Evolutionary conservation across 2,113 vertebrate species (phyloP).

Genomic region (Poicephalus gulielmi): DNA sequence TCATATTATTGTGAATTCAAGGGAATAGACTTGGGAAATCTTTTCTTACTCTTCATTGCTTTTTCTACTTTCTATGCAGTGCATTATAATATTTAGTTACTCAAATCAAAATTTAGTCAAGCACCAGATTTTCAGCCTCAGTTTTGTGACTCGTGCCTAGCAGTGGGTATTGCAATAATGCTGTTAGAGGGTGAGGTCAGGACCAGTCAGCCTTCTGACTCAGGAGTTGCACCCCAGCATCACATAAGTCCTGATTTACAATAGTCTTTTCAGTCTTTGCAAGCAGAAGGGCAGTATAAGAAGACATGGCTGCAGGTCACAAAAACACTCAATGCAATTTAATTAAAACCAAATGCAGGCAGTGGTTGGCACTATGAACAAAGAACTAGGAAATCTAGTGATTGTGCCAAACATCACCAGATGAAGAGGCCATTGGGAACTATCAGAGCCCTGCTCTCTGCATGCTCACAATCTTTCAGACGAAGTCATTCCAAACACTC

Average conservation of each 20-base stretch:
- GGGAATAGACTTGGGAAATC: not conserved
- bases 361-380: not conserved
- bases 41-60: not conserved
- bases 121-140: not conserved
- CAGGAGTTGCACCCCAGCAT: not conserved
- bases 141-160: not conserved
- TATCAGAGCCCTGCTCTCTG: not conserved
- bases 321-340: not conserved
- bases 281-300: not conserved
- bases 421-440: not conserved
- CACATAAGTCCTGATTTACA: not conserved
- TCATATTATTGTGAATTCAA: not conserved
- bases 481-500: not conserved
- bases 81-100: not conserved
- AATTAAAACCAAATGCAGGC: not conserved
- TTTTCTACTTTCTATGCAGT: not conserved
- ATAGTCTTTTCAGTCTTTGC: not conserved
- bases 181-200: not conserved
- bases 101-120: not conserved
- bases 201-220: not conserved
- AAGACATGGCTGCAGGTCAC: not conserved
- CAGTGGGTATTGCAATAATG: not conserved
- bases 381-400: not conserved
- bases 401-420: not conserved
- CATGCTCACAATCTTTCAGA: not conserved